Evolutionary conservation across 1,140 invertebrate species (phyloP), one percentile per base, ranked within the genome.

Genomic region (Drosophila pseudoananassae): DNA sequence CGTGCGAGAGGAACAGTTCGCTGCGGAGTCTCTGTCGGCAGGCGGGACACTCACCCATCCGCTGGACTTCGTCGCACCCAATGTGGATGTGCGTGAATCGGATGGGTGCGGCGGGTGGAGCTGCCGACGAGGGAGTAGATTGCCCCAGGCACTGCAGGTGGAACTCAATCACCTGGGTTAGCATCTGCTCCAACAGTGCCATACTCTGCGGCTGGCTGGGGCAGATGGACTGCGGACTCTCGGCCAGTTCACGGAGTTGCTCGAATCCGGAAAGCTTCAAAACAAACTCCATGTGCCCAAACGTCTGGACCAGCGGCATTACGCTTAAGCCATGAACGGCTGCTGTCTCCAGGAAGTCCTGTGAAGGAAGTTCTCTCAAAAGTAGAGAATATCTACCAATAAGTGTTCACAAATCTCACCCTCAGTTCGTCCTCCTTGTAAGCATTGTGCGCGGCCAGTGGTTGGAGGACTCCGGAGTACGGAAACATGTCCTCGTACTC

Each of bases 401-500:
- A 36, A 40, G 3, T 8, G 25, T 23, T 4, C 8, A 51, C 10
- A n/a, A 4, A 36, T 4, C 47, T 58, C 51, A 91, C 90, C 72
- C 70, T 84, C 5, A 91, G 47, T 61, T 91, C 90, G 8, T 78
- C 80, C 23, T 76, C 66, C 40, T 93, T 94, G 88, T 99, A 99
- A 52, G 95, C 94, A 93, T 98, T 97, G 29, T 92, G 93, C 3
- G 97, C 95, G 1, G 94, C 93, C 6, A 98, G 92, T 51, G 93
- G 91, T 55, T 91, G 92, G 3, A 99, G 91, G 0, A 92, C 90
- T 0, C 95, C 97, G 20, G 92, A 93, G 92, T 96, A 99, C 0
- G 98, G 98, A 92, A 99, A 99, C 97, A 98, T 99, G 82, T 99
- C 98, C 93, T 99, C 98, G 93, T 99, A 99, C 92, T 99, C 98